A percentile compares a stretch with the other conserved stretches of the same genome.
phyloP scores from a whole-genome alignment of 2,888 invertebrate species.

The Platycheirus albimanus region DNA sequence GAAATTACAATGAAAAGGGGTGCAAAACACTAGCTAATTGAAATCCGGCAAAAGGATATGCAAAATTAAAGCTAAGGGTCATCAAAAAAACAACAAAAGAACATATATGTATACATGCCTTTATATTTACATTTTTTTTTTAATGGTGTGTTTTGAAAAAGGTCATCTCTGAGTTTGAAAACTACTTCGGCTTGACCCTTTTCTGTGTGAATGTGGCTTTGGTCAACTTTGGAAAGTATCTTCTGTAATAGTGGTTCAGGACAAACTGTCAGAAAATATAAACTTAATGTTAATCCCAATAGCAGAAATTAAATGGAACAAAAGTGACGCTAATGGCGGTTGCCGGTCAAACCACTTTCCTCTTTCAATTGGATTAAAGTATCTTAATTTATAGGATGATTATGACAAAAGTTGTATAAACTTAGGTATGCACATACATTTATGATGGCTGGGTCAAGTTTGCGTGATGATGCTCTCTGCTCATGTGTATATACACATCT shows the following conservation, averaged over 20 bases:
- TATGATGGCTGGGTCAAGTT: no score
- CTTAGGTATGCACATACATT: neutral
- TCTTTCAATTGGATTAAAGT: constrained; percentile 21
- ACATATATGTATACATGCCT: constrained; percentile 10
- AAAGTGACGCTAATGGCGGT: constrained; percentile 58
- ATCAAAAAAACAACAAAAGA: constrained; percentile 48
- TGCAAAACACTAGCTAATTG: constrained; percentile 65
- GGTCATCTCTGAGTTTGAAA: constrained; percentile 49
- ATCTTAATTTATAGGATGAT: constrained; percentile 38
- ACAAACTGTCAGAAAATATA: neutral
- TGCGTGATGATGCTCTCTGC: no score
- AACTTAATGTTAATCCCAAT: constrained; percentile 29
- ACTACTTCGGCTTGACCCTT: constrained; percentile 55
- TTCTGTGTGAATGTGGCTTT: constrained; percentile 25
- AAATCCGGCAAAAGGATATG: constrained; percentile 61
- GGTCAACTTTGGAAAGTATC: constrained; percentile 18
- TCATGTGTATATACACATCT: no score
- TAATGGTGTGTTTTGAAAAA: neutral
- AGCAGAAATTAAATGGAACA: constrained; percentile 48
- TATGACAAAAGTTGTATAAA: constrained; percentile 32
- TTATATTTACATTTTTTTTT: neutral
- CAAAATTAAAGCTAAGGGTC: constrained; percentile 58
- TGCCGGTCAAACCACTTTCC: constrained; percentile 25
- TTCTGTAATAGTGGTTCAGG: neutral
- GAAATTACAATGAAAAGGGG: constrained; percentile 61